Percentiles rank a stretch among this genome's conserved stretches.
Evolutionary conservation across 64 coral and sea anemone genomes (phyloP).

Genomic region (Orbicella faveolata): DNA sequence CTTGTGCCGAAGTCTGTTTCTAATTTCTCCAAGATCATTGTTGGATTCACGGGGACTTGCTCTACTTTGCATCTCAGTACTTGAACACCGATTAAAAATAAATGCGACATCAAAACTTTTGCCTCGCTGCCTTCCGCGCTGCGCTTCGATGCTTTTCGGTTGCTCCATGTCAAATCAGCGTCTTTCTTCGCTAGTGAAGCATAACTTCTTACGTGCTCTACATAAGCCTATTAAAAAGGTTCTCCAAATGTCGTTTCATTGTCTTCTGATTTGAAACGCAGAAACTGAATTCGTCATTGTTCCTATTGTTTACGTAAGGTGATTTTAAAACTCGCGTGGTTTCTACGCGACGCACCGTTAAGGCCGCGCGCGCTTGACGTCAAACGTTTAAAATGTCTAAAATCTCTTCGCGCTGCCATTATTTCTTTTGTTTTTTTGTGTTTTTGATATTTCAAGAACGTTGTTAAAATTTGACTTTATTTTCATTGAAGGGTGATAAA

Average conservation of each 20-base stretch:
- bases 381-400: background rate
- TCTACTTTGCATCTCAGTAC: slow-evolving; percentile 18
- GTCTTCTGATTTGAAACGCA: background rate
- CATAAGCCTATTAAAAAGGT: background rate
- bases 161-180: slow-evolving; percentile 12
- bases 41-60: background rate
- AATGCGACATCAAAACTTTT: background rate
- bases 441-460: too few species aligned
- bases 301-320: slow-evolving; percentile 13
- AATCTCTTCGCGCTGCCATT: too few species aligned
- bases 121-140: background rate
- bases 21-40: background rate
- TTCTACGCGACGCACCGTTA: slow-evolving; percentile 26
- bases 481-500: too few species aligned
- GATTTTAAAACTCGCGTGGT: slow-evolving; percentile 8
- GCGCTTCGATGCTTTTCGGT: background rate
- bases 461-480: too few species aligned
- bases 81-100: background rate
- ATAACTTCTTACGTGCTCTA: background rate
- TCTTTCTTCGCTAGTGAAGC: slow-evolving; percentile 1
- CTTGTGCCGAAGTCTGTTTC: slow-evolving; percentile 2
- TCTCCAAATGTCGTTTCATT: background rate
- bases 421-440: too few species aligned
- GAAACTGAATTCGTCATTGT: background rate
- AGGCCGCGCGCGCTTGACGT: background rate